phyloP scores from a whole-genome alignment of 1,140 invertebrate species.

The Bombyx mandarina region DNA sequence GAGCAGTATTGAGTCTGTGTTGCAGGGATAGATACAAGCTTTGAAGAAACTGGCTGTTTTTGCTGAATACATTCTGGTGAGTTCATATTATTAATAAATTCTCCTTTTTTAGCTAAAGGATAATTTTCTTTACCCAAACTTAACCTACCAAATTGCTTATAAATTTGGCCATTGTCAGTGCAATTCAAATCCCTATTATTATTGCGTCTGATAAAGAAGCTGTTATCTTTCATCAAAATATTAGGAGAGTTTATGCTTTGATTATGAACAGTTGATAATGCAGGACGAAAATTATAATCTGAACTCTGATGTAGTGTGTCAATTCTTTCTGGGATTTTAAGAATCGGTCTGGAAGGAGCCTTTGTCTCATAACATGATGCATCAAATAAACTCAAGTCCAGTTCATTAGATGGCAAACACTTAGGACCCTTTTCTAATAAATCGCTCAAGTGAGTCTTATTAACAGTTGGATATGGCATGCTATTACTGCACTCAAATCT shows the following conservation, averaged over 20 bases:
- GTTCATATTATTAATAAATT: slow-evolving; percentile 23
- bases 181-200: too few species aligned
- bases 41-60: not conserved
- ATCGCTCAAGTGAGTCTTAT: slow-evolving; percentile 28
- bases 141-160: slow-evolving; percentile 27
- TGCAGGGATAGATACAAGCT: slow-evolving; percentile 1
- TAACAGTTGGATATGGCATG: slow-evolving; percentile 38
- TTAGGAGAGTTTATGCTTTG: slow-evolving; percentile 25
- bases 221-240: slow-evolving; percentile 28
- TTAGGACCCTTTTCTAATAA: slow-evolving; percentile 13
- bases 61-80: slow-evolving; percentile 7
- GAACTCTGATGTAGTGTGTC: not conserved
- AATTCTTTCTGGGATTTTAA: slow-evolving; percentile 4
- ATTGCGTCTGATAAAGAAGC: slow-evolving; percentile 47
- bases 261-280: slow-evolving; percentile 32
- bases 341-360: slow-evolving; percentile 9
- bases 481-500: slow-evolving; percentile 43
- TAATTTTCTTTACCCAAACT: slow-evolving; percentile 43
- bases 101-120: slow-evolving; percentile 31
- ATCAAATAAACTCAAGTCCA: slow-evolving; percentile 57
- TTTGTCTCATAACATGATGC: slow-evolving; percentile 18
- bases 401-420: slow-evolving; percentile 40
- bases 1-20: slow-evolving; percentile 22
- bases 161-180: slow-evolving; percentile 6
- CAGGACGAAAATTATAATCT: slow-evolving; percentile 1